Evolutionary conservation across 2,797 vertebrate species (phyloP), one percentile per base, ranked within the genome.

Genomic region (Remorina albescens): DNA sequence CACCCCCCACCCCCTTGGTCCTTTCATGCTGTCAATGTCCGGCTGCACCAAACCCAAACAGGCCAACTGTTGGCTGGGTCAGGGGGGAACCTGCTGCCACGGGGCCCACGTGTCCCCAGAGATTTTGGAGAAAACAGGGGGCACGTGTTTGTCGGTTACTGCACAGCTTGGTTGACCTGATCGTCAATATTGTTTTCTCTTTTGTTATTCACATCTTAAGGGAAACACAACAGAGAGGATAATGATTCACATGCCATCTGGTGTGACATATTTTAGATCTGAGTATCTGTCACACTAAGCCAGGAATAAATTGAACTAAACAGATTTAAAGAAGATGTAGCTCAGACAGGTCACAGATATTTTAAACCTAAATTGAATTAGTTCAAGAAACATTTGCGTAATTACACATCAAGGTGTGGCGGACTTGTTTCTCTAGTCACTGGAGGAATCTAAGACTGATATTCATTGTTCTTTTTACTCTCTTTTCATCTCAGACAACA

Each of bases 71-170:
- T 37, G 23, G 53, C 50, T 18, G 71, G 60, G 66, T 54, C 15
- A n/a, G 50, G 21, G 53, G 55, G 70, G 85, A 76, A 30, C 30
- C 78, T 84, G 74, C 78, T 47, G n/a, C 12, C 58, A 42, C 0
- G 1, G 66, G 2, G 2, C 23, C 18, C 85, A 88, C 55, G 39
- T 86, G 84, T 83, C 74, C 58, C n/a, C 37, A 1, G 41, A 67
- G 55, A 6, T 13, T 85, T 39, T 50, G 58, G 36, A 25, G 32
- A 82, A 84, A 89, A 89, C 70, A 79, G 64, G 61, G 58, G 23
- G 74, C 55, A 74, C 53, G 47, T 85, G 85, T 76, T 86, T 60
- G 72, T 82, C 80, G 34, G 83, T 86, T 83, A 76, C 8, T 41
- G 65, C 77, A 51, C 86, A 82, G 78, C 75, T 50, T 55, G 75